Base-by-base conservation (phyloP, 1,140 invertebrate genomes). In the Heterodera carotae region DNA sequence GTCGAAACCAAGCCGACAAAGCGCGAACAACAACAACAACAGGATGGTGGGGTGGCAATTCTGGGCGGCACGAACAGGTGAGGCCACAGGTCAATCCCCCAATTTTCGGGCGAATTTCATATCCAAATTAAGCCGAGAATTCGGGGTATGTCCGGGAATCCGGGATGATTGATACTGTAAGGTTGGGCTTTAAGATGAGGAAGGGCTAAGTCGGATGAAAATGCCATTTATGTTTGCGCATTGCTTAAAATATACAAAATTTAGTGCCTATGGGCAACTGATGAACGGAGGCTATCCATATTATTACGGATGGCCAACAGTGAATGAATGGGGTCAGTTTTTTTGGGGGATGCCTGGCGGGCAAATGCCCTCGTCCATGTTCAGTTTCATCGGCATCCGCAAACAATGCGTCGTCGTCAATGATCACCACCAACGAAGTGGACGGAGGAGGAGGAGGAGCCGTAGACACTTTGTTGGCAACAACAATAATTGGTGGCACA, bases 241-340 rank as follows among this genome's bases (percentile, higher is more conserved):
- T 43, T 43, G 39, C 6, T 43, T 43, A n/a, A n/a, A 10, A 43
- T 43, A 43, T 10, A 0, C 39, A 25, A 62, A 66, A 18, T 66
- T 66, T 12, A 66, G 62, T 66, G 62, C 62, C 29, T 66, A 66
- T 34, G 29, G 48, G 22, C 48, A 29, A 6, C 25, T 66, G 29
- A 66, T 66, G 62, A 34, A 27, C 62, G 62, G 62, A 12, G 12
- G 29, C 29, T 66, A 66, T 22, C 62, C 62, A 27, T 66, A 66
- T 34, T 66, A 66, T 34, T 66, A 66, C 29, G 25, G 62, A 6
- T 12, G 62, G 8, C 25, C 25, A n/a, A 7, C 62, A 29, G 29
- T 29, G 62, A 66, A 29, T 22, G 62, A 34, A 66, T 34, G 62
- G 62, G 48, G 48, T 56, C 15, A 56, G 48, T 56, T 56, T 15